phyloP scores from a whole-genome alignment of 2,888 invertebrate genomes.

The Podabrus alpinus region DNA sequence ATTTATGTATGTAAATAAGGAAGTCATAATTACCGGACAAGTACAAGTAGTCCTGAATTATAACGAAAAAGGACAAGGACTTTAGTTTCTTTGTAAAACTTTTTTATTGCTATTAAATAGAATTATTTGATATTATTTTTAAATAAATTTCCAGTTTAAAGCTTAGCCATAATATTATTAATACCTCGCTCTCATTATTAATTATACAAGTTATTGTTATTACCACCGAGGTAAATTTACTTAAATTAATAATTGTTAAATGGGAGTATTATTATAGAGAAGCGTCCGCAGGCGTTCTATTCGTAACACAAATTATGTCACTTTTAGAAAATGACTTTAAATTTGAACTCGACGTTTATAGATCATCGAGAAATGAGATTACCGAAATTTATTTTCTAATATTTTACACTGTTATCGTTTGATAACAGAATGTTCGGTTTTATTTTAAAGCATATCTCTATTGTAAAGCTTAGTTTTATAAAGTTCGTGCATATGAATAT shows the following conservation, averaged over 20 bases:
- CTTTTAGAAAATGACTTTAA: neutral
- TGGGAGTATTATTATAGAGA: neutral
- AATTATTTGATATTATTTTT: too few relatives aligned
- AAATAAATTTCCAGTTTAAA: too few relatives aligned
- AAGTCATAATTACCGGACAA: too few relatives aligned
- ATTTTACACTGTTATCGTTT: neutral
- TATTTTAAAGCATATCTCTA: slow-evolving; percentile 12
- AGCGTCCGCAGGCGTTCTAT: neutral
- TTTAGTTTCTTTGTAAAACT: too few relatives aligned
- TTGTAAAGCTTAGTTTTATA: slow-evolving; percentile 25
- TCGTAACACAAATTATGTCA: neutral
- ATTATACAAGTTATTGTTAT: neutral
- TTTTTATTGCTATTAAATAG: too few relatives aligned
- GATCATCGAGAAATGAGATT: neutral
- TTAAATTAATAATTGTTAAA: neutral
- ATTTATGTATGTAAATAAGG: too few relatives aligned
- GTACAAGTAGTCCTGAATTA: too few relatives aligned
- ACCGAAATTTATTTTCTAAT: neutral
- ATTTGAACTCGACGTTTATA: neutral
- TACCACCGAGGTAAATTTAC: neutral
- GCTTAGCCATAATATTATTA: too few relatives aligned
- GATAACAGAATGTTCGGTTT: neutral
- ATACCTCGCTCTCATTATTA: too few relatives aligned
- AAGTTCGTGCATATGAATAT: slow-evolving; percentile 36
- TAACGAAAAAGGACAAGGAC: too few relatives aligned